Evolutionary conservation across 2,888 invertebrate species (phyloP).

Genomic region (Actias luna): DNA sequence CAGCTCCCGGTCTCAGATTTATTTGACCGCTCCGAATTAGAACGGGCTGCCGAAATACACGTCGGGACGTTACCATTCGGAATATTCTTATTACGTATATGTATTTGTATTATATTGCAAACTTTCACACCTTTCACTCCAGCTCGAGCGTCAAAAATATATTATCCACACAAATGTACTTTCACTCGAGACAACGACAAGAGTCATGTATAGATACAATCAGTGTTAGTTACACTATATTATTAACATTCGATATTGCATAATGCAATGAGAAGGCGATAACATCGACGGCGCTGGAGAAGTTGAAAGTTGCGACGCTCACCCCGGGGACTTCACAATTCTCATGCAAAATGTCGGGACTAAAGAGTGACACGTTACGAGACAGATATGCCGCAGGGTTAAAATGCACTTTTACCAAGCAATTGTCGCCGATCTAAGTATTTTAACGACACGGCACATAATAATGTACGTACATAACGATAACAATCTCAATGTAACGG

Average conservation of each 20-base stretch:
- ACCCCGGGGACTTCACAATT: conserved; percentile 72
- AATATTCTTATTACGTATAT: conserved; percentile 17
- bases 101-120: conserved; percentile 17
- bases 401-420: conserved; percentile 77
- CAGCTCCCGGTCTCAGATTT: conserved; percentile 42
- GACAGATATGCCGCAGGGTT: conserved; percentile 65
- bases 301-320: conserved; percentile 50
- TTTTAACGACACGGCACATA: conserved; percentile 49
- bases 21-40: conserved; percentile 45
- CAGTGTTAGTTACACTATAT: conserved; percentile 27
- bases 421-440: conserved; percentile 75
- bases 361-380: conserved; percentile 52
- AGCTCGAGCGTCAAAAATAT: conserved; percentile 36
- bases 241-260: conserved; percentile 42
- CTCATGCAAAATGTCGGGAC: conserved; percentile 73
- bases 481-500: conserved; percentile 35
- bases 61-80: conserved; percentile 18
- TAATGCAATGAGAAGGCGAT: conserved; percentile 42
- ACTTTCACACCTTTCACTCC: conserved; percentile 61
- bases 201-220: conserved; percentile 20
- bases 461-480: neutral
- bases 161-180: conserved; percentile 40
- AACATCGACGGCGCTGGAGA: conserved; percentile 44
- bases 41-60: conserved; percentile 27
- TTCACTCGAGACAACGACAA: conserved; percentile 34